These are phyloP conservation scores for Drosophila pseudotalamancana DNA, from an alignment of 2,888 invertebrate genomes.

Conservation along the genomic window DNA sequence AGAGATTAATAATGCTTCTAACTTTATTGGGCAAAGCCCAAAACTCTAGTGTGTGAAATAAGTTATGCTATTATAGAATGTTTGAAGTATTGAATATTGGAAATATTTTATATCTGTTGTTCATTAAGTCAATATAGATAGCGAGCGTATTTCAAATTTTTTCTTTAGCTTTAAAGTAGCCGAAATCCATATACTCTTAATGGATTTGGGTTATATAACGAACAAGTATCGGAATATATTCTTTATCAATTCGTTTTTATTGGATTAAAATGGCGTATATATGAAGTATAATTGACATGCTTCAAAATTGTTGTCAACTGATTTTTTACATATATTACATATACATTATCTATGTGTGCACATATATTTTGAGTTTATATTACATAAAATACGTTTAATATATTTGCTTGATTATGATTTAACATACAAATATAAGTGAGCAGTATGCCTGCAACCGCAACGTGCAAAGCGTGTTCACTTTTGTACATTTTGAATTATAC, in stretches of 20 bases:
- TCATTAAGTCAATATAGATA: too few species aligned
- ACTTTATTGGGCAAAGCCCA: too few species aligned
- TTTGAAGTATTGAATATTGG: too few species aligned
- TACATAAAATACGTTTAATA: conserved; percentile 23
- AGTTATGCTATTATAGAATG: too few species aligned
- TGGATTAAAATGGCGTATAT: conserved; percentile 43
- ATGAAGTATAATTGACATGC: conserved; percentile 29
- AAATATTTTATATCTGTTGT: too few species aligned
- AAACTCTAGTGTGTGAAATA: too few species aligned
- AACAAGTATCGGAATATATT: too few species aligned
- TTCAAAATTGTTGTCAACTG: conserved; percentile 8
- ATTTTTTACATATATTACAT: conserved; percentile 21
- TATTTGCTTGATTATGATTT: conserved; percentile 30
- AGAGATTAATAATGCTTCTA: too few species aligned
- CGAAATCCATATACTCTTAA: too few species aligned
- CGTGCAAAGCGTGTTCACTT: conserved; percentile 1
- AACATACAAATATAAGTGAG: conserved; percentile 18
- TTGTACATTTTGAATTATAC: conserved; percentile 32
- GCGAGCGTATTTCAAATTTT: too few species aligned
- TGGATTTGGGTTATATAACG: too few species aligned
- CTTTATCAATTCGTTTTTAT: conserved; percentile 28
- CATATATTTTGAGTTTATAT: conserved; percentile 32
- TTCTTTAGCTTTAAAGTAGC: too few species aligned
- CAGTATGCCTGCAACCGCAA: background rate
- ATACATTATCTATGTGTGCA: conserved; percentile 37